These are phyloP conservation scores for Orthosia cruda DNA, from an alignment of 2,888 invertebrate genomes.

Conservation along the genomic window DNA sequence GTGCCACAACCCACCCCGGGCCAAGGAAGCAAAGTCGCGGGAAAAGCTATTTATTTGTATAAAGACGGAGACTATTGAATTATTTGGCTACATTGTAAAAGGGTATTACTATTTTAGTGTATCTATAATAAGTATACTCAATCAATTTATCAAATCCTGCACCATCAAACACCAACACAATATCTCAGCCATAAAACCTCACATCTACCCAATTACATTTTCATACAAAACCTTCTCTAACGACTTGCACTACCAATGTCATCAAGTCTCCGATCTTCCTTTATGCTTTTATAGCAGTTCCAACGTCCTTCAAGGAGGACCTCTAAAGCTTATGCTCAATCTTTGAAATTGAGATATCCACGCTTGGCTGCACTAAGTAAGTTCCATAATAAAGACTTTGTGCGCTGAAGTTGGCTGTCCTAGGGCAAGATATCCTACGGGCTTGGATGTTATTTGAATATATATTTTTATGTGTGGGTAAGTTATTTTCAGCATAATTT, in stretches of 20 bases:
- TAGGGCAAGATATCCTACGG: conserved; percentile 32
- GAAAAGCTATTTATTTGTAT: no score
- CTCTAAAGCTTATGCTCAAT: conserved; percentile 61
- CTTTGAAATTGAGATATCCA: conserved; percentile 69
- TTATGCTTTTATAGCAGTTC: conserved; percentile 58
- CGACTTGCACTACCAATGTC: conserved; percentile 40
- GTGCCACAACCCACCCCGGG: no score
- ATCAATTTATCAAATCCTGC: not conserved
- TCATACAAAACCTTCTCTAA: conserved; percentile 27
- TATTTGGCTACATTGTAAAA: no score
- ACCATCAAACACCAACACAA: not conserved
- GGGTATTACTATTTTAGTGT: no score
- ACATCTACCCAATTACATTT: conserved; percentile 43
- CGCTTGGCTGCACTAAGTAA: conserved; percentile 67
- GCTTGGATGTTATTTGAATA: conserved; percentile 26
- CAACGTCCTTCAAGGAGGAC: conserved; percentile 61
- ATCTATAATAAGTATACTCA: no score
- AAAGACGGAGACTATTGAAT: no score
- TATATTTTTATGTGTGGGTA: conserved; percentile 17
- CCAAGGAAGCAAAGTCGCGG: no score
- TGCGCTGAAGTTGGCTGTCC: conserved; percentile 46
- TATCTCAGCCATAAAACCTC: not conserved
- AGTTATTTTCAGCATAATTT: not conserved
- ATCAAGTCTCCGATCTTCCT: conserved; percentile 61
- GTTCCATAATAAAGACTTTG: conserved; percentile 63